Percentiles rank a stretch among this genome's conserved stretches.
Conservation (phyloP, 2,797 vertebrate genomes). For the Labroides dimidiatus region DNA sequence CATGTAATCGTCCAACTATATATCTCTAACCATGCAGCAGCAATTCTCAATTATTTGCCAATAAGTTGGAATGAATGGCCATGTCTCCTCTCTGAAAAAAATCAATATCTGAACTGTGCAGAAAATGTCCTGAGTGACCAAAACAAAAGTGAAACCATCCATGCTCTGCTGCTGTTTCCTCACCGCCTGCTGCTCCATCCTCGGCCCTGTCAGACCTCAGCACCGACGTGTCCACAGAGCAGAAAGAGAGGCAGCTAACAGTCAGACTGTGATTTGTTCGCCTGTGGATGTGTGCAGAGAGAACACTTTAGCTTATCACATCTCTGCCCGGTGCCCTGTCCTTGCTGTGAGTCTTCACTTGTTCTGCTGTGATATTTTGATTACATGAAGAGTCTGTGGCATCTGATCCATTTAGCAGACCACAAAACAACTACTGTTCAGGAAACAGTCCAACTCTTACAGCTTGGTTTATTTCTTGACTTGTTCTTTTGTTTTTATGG, state of each 20-base stretch:
- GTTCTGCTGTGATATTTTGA: constrained; percentile 41
- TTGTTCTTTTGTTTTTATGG: not conserved
- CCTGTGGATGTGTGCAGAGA: constrained; percentile 33
- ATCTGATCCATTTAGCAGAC: constrained; percentile 21
- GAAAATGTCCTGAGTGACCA: constrained; percentile 5
- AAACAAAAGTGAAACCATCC: constrained; percentile 30
- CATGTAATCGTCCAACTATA: constrained; percentile 14
- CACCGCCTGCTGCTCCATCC: constrained; percentile 41
- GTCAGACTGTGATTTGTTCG: constrained; percentile 28
- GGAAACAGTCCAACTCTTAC: not conserved
- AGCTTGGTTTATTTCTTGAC: constrained; percentile 11
- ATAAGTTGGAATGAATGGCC: not conserved
- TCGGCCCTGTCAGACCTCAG: constrained; percentile 13
- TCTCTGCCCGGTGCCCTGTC: constrained; percentile 14
- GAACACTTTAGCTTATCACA: constrained; percentile 43
- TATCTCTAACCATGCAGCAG: constrained; percentile 7
- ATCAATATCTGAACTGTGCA: constrained; percentile 28
- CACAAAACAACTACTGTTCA: constrained; percentile 13
- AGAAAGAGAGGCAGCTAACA: constrained; percentile 14
- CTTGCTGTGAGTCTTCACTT: constrained; percentile 32
- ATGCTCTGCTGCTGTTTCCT: constrained; percentile 23
- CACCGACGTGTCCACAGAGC: constrained; percentile 29
- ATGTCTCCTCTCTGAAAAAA: not conserved
- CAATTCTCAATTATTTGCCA: constrained; percentile 29
- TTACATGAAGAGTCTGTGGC: constrained; percentile 19